Evolutionary conservation across 2,797 vertebrate genomes (phyloP), one percentile per base, ranked within the genome.

Genomic region (Tachyglossus aculeatus): DNA sequence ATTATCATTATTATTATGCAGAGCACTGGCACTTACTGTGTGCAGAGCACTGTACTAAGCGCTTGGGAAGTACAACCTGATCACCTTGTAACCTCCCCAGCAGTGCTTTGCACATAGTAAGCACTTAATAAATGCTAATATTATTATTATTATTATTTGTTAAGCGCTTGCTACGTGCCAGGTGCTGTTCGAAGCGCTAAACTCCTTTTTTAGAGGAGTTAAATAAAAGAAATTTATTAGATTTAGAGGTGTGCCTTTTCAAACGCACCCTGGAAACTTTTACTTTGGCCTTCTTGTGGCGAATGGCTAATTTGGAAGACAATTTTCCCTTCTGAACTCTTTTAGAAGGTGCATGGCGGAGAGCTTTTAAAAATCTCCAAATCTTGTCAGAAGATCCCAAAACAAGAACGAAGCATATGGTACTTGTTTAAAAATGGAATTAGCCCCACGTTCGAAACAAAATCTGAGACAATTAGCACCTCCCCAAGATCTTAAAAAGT

Each of bases 371-470:
- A 68, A 71, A 63, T 62, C 68, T 45, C 40, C 11, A 16, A 55
- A 67, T 53, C 52, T 41, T 5, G 5, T 34, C 63, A 48, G 41
- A 71, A 54, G 66, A 64, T 57, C 71, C 51, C 31, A 32, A 66
- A 60, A 25, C 38, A 62, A 24, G 41, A 59, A 60, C 15, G 59
- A 74, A 69, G 48, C 77, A 76, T 76, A 57, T 64, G 69, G 74
- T 12, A 2, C 62, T 32, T 37, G 15, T 60, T 77, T 70, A 66
- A 72, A 79, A 76, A 66, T 71, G 78, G 54, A 53, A 27, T n/a
- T 9, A 43, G 40, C n/a, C 78, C 71, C 52, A 33, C 71, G 63
- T 71, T 76, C 80, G 73, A n/a, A 68, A 52, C 12, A 15, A 78
- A 76, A 71, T 78, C 58, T 22, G 66, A 74, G 71, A 57, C 62